Evolutionary conservation across 2,113 vertebrate species (phyloP), one percentile per base, ranked within the genome.

Genomic region (Anoplopoma fimbria): DNA sequence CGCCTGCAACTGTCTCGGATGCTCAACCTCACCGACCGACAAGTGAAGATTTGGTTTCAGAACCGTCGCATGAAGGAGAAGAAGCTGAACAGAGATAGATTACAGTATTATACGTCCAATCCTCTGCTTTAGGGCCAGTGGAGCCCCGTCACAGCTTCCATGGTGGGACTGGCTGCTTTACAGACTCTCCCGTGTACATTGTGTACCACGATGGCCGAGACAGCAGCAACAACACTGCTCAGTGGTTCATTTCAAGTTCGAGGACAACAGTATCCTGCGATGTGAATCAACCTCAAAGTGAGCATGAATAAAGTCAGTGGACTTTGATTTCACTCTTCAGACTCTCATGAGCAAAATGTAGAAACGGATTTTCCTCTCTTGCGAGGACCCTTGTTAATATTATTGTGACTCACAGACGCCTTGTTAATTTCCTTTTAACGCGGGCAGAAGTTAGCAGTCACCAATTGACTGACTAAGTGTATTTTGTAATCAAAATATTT

Each of bases 41-140:
- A 99, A 95, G 98, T 99, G 88, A 99, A 99, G 96, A 99, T 99
- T 84, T 99, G 98, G 98, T 99, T 99, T 93, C 98, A 99, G 90
- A 99, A 99, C 93, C 96, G 98, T 73, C 96, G 98, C 91, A 99
- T 99, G 97, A 99, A 99, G 95, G 98, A 99, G 95, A 99, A 99
- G 96, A 99, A 99, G 95, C 96, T 99, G 93, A 99, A 99, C 95
- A 97, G 97, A 93, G 97, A 98, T 95, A 95, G 97, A 87, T 96
- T 99, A 96, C 98, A 99, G 64, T 99, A 99, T 92, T 99, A 99
- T 68, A 98, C 97, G 0, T 96, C 97, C 69, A 99, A 99, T 88
- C 97, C 97, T 42, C 95, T 99, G 90, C 96, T 99, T 91, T 99
- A 97, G 97, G 93, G 83, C 27, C 60, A 67, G 19, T 10, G 34